Conservation (phyloP, 2,888 invertebrate genomes). For the Torymus tubicola region DNA sequence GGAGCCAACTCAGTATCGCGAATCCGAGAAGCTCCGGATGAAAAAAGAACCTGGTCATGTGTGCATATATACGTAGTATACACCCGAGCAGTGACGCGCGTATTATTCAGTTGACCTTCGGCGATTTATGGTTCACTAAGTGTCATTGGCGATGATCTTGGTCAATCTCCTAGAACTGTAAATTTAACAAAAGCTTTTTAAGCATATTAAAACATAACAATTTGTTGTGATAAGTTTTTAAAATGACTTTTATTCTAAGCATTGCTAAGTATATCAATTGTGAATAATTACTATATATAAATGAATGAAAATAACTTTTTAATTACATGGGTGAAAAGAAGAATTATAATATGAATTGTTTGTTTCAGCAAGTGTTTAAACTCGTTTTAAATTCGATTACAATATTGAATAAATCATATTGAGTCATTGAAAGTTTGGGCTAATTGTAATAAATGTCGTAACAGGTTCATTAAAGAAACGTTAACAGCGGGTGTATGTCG, state of each 20-base stretch:
- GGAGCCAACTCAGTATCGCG: slow-evolving; percentile 15
- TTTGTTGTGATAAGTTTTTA: too few species aligned
- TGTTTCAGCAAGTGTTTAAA: neutral
- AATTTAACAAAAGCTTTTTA: too few species aligned
- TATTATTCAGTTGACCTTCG: slow-evolving; percentile 10
- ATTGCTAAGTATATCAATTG: too few species aligned
- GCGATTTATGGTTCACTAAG: slow-evolving; percentile 27
- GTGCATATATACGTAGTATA: neutral
- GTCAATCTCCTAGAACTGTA: too few species aligned
- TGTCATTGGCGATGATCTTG: slow-evolving; percentile 6
- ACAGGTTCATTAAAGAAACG: slow-evolving; percentile 52
- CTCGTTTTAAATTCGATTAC: neutral
- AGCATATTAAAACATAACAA: too few species aligned
- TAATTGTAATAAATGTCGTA: slow-evolving; percentile 48
- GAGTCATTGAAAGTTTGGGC: slow-evolving; percentile 34
- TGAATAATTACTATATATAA: too few species aligned
- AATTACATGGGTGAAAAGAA: too few species aligned
- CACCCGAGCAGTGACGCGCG: slow-evolving; percentile 14
- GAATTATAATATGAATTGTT: too few species aligned
- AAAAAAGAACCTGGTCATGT: neutral
- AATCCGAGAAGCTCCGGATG: slow-evolving; percentile 5
- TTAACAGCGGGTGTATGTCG: slow-evolving; percentile 39
- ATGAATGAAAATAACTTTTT: too few species aligned
- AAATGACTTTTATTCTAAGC: too few species aligned
- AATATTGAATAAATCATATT: slow-evolving; percentile 39